Conservation (phyloP, 2,797 vertebrate genomes). For the Leuciscus waleckii region DNA sequence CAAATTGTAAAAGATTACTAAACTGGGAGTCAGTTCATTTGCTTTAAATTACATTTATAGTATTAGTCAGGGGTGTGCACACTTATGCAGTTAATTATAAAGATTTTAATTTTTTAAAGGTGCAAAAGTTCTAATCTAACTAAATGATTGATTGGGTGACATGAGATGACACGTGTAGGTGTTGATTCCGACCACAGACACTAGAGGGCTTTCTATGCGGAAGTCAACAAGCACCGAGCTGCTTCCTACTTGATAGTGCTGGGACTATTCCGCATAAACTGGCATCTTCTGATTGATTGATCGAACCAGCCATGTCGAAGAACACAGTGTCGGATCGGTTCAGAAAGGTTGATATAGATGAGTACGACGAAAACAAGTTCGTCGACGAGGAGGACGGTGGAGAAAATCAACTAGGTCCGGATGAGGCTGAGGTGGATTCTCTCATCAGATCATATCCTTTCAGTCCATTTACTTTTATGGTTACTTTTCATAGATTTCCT, state of each 20-base stretch:
- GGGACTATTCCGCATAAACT: not conserved
- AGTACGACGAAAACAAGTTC: conserved; percentile 98
- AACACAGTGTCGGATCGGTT: conserved; percentile 90
- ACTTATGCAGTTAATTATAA: too few species aligned
- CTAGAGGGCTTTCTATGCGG: conserved; percentile 48
- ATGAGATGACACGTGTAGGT: not conserved
- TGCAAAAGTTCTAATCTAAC: not conserved
- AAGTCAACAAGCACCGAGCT: conserved; percentile 33
- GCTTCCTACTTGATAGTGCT: conserved; percentile 54
- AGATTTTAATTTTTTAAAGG: not conserved
- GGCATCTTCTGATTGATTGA: conserved; percentile 1
- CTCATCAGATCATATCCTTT: conserved; percentile 97
- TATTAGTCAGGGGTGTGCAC: too few species aligned
- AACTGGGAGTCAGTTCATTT: too few species aligned
- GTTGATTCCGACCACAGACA: not conserved
- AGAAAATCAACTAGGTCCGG: conserved; percentile 92
- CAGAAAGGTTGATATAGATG: conserved; percentile 93
- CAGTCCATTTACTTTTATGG: not conserved
- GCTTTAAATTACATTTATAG: too few species aligned
- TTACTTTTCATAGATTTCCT: not conserved
- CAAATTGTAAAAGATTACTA: not conserved
- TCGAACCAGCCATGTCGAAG: conserved; percentile 82
- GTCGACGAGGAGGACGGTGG: conserved; percentile 97
- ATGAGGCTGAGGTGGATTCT: conserved; percentile 95
- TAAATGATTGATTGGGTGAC: not conserved